Percentiles rank a stretch among this genome's conserved stretches.
Conservation (phyloP, 1,140 invertebrate genomes). For the Papilio xuthus region DNA sequence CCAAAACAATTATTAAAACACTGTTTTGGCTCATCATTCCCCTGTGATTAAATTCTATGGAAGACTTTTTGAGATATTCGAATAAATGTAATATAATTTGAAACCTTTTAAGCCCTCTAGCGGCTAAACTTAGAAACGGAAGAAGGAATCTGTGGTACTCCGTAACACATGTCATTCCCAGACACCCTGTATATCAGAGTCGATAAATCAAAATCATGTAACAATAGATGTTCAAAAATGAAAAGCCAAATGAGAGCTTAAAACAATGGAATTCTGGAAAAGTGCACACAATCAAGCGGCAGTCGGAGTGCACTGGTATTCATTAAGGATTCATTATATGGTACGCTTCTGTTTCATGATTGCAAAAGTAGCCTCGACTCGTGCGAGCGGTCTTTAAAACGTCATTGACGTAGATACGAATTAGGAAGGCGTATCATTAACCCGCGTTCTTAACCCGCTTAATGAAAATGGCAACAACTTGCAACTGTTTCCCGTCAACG, state of each 20-base stretch:
- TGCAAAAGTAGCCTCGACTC: conserved; percentile 31
- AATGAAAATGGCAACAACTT: conserved; percentile 13
- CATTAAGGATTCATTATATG: conserved; percentile 38
- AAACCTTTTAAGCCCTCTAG: no score
- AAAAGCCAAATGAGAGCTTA: neutral
- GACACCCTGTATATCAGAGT: no score
- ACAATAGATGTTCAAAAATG: neutral
- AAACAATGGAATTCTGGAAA: conserved; percentile 24
- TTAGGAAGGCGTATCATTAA: conserved; percentile 32
- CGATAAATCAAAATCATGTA: neutral
- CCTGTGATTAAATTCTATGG: no score
- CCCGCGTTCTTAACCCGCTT: conserved; percentile 22
- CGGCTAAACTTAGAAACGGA: no score
- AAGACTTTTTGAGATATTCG: no score
- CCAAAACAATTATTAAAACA: no score
- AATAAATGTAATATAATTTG: no score
- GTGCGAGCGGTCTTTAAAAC: conserved; percentile 35
- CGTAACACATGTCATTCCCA: no score
- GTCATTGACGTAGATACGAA: conserved; percentile 18
- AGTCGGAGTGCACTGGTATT: conserved; percentile 3
- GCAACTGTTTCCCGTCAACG: conserved; percentile 26
- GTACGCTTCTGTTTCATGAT: conserved; percentile 32
- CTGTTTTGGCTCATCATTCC: no score
- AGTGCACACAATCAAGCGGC: conserved; percentile 10
- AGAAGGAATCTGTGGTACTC: no score